Conservation (phyloP, 2,888 invertebrate species). For the Ellobium chinense region DNA sequence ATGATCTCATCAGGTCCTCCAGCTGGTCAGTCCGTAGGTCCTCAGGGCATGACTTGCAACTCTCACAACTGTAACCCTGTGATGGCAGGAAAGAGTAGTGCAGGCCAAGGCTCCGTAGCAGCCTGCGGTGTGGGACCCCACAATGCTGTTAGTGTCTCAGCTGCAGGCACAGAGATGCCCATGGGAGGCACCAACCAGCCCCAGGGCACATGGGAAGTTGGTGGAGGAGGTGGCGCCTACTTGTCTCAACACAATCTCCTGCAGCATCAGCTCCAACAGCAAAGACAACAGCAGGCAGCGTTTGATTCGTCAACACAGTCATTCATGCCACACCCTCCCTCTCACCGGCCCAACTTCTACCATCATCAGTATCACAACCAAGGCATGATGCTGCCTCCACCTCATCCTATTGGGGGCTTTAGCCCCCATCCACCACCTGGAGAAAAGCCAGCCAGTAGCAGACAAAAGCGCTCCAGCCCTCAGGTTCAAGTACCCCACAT, state of each 20-base stretch:
- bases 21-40: neutral
- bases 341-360: conserved; percentile 26
- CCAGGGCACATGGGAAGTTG: conserved; percentile 38
- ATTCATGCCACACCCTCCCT: conserved; percentile 32
- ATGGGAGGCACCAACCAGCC: neutral
- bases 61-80: neutral
- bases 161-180: neutral
- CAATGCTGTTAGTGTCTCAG: neutral
- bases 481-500: conserved; percentile 78
- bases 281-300: conserved; percentile 37
- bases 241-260: conserved; percentile 47
- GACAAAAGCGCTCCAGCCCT: conserved; percentile 70
- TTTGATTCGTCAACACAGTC: conserved; percentile 18
- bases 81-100: conserved; percentile 4
- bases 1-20: neutral
- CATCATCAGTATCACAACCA: conserved; percentile 36
- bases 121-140: neutral
- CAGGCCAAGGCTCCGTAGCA: neutral
- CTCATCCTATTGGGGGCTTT: conserved; percentile 28
- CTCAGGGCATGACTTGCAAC: neutral
- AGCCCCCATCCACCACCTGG: conserved; percentile 47
- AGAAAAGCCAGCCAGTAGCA: conserved; percentile 20
- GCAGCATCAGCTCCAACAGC: conserved; percentile 44
- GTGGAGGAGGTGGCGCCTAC: conserved; percentile 27
- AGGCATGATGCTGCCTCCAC: conserved; percentile 28